Evolutionary conservation across 2,888 invertebrate species (phyloP), one percentile per base, ranked within the genome.

Genomic region (Tillus elongatus): DNA sequence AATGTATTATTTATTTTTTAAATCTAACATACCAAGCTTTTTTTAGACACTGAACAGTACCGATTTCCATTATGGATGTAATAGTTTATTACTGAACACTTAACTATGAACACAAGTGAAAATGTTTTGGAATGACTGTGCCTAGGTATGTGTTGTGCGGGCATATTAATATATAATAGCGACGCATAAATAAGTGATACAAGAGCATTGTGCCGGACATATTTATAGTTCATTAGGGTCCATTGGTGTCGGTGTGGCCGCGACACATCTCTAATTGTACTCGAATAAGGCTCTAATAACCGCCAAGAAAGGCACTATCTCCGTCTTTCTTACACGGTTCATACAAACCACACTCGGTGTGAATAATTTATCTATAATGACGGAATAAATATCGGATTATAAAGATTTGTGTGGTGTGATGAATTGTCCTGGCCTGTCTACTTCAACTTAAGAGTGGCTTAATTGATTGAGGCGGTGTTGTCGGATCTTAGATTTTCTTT

Each of bases 311-410:
- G 58, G 61, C 60, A 58, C 58, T n/a, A n/a, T n/a, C n/a, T n/a
- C n/a, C n/a, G n/a, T n/a, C n/a, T n/a, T n/a, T 53, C 51, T 51
- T 48, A 45, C 39, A 36, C 36, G 26, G 33, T 31, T 24, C 39
- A 32, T 30, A 30, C n/a, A n/a, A n/a, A n/a, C n/a, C n/a, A 48
- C 37, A 37, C 36, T 44, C 47, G 47, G 51, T 50, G 56, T 63
- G 62, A 63, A 63, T 63, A 64, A 64, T 64, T 64, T 64, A 64
- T 63, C 62, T 62, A 63, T 64, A 64, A 64, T 64, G 61, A 61
- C 56, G 60, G 56, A 58, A 64, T 64, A 64, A 64, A 64, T 64
- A 63, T 58, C 57, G 62, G 64, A 64, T 64, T 64, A 64, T 61
- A 56, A 59, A 61, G 63, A 63, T 63, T 64, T 63, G 63, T 62